Conservation (phyloP, 92 coral and sea anemone genomes). For the Blastomussa wellsi region DNA sequence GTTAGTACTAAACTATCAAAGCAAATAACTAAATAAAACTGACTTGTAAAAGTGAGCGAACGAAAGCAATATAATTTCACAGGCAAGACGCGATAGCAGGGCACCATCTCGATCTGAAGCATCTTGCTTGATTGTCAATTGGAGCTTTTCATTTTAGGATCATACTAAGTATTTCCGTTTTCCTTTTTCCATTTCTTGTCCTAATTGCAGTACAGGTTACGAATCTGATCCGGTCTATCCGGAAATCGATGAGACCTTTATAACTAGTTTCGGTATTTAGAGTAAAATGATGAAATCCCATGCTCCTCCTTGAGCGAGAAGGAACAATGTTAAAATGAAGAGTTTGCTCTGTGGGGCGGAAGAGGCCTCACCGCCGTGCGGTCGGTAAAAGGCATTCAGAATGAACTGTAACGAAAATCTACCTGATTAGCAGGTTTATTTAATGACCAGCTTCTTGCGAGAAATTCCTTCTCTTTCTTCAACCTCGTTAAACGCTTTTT, state of each 20-base stretch:
- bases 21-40: background rate
- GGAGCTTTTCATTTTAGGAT: no score
- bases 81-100: no score
- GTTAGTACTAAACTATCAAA: background rate
- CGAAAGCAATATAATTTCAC: background rate
- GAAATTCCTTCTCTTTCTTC: constrained; percentile 60
- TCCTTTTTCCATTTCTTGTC: no score
- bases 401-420: background rate
- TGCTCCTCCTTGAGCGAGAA: no score
- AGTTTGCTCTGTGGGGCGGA: background rate
- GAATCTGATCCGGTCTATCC: no score
- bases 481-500: constrained; percentile 45
- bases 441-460: constrained; percentile 25
- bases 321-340: background rate
- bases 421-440: constrained; percentile 21
- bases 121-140: no score
- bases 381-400: background rate
- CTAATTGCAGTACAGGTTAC: no score
- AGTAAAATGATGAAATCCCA: no score
- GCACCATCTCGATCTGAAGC: no score
- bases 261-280: no score
- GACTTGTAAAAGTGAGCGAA: background rate
- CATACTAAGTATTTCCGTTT: no score
- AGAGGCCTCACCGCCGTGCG: background rate
- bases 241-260: no score